Conservation (phyloP, 2,888 invertebrate genomes). For the Slavum lentiscoides region DNA sequence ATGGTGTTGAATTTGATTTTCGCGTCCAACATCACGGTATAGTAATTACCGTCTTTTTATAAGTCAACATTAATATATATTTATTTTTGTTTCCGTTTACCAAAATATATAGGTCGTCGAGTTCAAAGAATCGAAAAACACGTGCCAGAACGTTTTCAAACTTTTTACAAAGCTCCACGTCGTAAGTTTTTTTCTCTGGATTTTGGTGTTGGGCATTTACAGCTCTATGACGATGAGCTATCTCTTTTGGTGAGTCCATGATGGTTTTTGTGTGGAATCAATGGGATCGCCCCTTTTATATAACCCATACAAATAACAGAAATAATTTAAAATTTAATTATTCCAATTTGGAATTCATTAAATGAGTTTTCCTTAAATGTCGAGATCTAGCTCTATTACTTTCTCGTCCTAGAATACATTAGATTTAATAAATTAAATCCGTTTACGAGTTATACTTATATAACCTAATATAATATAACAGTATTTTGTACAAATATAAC, state of each 20-base stretch:
- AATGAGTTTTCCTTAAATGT: no score
- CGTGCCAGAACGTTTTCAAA: constrained; percentile 9
- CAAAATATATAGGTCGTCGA: neutral
- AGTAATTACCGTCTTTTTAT: neutral
- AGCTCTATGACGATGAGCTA: constrained; percentile 26
- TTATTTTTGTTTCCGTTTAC: neutral
- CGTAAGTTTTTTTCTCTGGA: constrained; percentile 26
- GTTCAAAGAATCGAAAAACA: constrained; percentile 23
- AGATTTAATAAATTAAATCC: no score
- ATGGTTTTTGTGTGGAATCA: neutral
- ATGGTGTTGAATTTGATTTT: constrained; percentile 21
- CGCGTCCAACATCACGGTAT: constrained; percentile 23
- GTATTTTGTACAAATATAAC: no score
- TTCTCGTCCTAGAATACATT: no score
- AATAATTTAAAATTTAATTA: no score
- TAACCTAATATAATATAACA: no score
- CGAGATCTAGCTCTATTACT: no score
- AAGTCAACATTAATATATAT: neutral
- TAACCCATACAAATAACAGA: no score
- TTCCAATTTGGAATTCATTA: no score
- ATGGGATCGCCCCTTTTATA: no score
- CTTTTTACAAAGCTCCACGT: constrained; percentile 10
- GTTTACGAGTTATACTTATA: no score
- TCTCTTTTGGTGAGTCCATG: constrained; percentile 35
- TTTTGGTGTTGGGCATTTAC: constrained; percentile 4